Evolutionary conservation across 2,113 vertebrate genomes (phyloP).

Genomic region (Zootoca vivipara): DNA sequence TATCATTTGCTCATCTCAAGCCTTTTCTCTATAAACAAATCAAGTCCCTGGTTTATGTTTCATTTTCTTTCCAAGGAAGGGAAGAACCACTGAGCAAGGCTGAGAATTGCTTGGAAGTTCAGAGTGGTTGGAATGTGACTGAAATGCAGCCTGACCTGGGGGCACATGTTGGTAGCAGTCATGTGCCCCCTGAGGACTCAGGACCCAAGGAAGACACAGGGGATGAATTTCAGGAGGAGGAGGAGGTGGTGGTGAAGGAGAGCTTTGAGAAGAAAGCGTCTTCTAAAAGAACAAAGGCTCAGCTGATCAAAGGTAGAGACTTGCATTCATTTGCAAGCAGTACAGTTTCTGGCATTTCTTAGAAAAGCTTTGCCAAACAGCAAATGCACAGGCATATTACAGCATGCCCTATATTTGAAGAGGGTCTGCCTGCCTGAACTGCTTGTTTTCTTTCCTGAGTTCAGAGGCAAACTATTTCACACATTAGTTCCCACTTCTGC

Average conservation of each 20-base stretch:
- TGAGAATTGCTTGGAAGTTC: background rate
- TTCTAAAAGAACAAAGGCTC: conserved; percentile 38
- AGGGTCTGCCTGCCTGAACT: background rate
- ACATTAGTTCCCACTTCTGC: background rate
- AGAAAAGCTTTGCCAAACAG: background rate
- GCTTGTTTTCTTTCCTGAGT: background rate
- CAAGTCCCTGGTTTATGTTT: background rate
- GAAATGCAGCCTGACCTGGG: conserved; percentile 12
- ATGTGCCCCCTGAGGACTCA: background rate
- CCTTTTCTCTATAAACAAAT: background rate
- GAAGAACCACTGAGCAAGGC: background rate
- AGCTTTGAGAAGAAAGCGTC: conserved; percentile 35
- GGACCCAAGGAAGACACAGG: conserved; percentile 40
- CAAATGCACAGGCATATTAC: background rate
- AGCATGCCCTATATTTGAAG: background rate
- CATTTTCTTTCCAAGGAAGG: background rate
- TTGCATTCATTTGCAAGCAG: background rate
- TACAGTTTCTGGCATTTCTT: background rate
- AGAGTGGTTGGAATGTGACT: background rate
- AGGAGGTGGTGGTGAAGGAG: conserved; percentile 39
- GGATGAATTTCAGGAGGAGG: background rate
- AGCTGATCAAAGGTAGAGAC: conserved; percentile 68
- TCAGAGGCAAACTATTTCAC: background rate
- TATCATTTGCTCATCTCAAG: background rate
- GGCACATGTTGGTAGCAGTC: background rate